Evolutionary conservation across 1,140 invertebrate species (phyloP).

Genomic region (Parapsyche elsis): DNA sequence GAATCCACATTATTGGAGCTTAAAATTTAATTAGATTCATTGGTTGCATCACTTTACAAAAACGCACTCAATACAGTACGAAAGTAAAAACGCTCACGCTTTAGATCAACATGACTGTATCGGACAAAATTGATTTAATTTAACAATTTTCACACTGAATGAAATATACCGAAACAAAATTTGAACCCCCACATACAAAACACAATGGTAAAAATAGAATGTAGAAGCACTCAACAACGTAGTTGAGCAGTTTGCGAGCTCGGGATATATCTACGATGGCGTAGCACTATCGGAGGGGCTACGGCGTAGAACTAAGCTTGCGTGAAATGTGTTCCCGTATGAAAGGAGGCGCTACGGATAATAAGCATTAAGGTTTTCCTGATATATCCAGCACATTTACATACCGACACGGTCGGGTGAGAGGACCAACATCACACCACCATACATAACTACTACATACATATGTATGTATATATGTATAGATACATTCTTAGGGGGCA

Average conservation of each 20-base stretch:
- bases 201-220: background rate
- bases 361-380: slow-evolving; percentile 53
- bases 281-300: background rate
- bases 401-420: slow-evolving; percentile 33
- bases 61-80: too few species aligned
- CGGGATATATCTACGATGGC: background rate
- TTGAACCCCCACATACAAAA: background rate
- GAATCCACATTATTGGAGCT: too few species aligned
- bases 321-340: slow-evolving; percentile 51
- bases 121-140: too few species aligned
- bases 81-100: too few species aligned
- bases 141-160: too few species aligned
- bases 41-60: too few species aligned
- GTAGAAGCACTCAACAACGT: too few species aligned
- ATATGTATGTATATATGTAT: too few species aligned
- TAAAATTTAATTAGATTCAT: too few species aligned
- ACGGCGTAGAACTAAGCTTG: slow-evolving; percentile 38
- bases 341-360: slow-evolving; percentile 44
- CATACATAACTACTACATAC: background rate
- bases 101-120: too few species aligned
- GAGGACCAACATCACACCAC: background rate
- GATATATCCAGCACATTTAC: slow-evolving; percentile 48
- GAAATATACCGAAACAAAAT: too few species aligned
- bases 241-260: background rate
- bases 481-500: slow-evolving; percentile 25